Evolutionary conservation across 53 echinoderm and acorn worm species (phyloP), one percentile per base, ranked within the genome.

Genomic region (Mesocentrotus franciscanus): DNA sequence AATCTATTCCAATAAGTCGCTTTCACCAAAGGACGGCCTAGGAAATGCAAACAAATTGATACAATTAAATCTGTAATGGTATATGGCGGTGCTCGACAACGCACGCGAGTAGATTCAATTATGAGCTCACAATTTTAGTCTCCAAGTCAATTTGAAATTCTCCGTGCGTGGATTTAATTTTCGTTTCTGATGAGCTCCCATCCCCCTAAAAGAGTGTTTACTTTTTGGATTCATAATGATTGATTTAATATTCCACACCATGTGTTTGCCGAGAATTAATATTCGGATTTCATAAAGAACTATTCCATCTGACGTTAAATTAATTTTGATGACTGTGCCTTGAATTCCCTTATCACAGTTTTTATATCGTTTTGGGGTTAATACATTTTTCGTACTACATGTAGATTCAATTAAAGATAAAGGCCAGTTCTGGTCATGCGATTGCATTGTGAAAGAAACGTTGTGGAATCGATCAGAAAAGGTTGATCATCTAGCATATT

Each of bases 11-110:
- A 57, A 57, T 57, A 87, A 87, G 29, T 27, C 56, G 87, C 59
- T 11, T n/a, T n/a, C 58, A 58, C 87, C 87, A 58, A 56, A 87
- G 87, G 58, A 56, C 58, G 6, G 59, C 3, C 87, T 1, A 29
- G 87, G 29, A 87, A 87, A 87, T 87, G 29, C 87, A 87, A 87
- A 87, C 58, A 87, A 85, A 87, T 59, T 87, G 87, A 87, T 87
- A 87, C 87, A 87, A 87, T 87, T 87, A 87, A 87, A 87, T n/a
- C 59, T 57, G 87, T 57, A 87, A 87, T 58, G 87, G 56, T 87
- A 87, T 87, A 56, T 55, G 27, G 58, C 13, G 29, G 87, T 27
- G 5, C 58, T 10, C 87, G n/a, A 87, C 58, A 87, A 58, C 57
- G 57, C 24, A 57, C 58, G 58, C 87, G 13, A 26, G 26, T 57